These are phyloP conservation scores for Lucifuga dentata DNA, from an alignment of 2,113 vertebrate genomes.

Conservation along the genomic window DNA sequence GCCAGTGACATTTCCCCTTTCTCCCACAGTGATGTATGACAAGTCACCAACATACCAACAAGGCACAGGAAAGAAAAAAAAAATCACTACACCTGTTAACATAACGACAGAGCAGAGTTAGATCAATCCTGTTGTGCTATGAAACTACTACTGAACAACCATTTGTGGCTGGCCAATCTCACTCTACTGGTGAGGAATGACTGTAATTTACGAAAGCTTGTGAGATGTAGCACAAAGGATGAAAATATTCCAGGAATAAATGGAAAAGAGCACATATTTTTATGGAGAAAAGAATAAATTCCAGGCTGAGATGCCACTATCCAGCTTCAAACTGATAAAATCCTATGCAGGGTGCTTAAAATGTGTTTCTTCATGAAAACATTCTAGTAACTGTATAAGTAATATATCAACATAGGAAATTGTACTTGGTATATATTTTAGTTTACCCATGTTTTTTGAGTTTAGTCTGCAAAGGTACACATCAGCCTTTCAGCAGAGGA, in stretches of 20 bases:
- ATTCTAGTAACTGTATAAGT: too few species aligned
- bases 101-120: neutral
- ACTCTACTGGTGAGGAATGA: neutral
- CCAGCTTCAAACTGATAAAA: slow-evolving; percentile 17
- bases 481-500: neutral
- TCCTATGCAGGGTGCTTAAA: neutral
- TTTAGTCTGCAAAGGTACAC: too few species aligned
- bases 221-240: neutral
- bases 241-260: too few species aligned
- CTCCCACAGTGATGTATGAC: too few species aligned
- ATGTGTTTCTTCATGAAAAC: neutral
- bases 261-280: neutral
- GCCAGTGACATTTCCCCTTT: too few species aligned
- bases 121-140: slow-evolving; percentile 10
- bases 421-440: too few species aligned
- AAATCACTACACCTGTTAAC: too few species aligned
- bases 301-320: neutral
- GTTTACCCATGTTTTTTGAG: too few species aligned
- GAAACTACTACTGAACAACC: neutral
- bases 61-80: too few species aligned
- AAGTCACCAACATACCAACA: too few species aligned
- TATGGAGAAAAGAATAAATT: neutral
- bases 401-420: too few species aligned
- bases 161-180: slow-evolving; percentile 8
- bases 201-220: neutral